These are phyloP conservation scores for Ariolimax columbianus DNA, from an alignment of 2,888 invertebrate genomes.

Conservation along the genomic window DNA sequence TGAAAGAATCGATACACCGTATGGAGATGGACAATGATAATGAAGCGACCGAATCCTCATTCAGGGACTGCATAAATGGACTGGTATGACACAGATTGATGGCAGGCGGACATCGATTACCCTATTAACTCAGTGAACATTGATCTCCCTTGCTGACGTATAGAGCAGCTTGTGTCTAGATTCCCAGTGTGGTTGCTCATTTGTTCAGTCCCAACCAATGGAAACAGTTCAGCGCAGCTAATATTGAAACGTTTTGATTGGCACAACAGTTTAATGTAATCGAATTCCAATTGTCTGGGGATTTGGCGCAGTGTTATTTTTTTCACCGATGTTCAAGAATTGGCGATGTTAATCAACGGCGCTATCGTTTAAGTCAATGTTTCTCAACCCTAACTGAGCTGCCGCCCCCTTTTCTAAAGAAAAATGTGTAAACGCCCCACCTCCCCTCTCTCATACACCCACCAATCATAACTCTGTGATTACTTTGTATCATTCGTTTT, in stretches of 20 bases:
- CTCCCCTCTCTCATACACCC: no score
- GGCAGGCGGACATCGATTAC: background rate
- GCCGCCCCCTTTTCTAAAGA: no score
- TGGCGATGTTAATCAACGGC: no score
- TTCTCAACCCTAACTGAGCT: no score
- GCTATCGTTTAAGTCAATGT: no score
- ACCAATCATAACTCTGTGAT: no score
- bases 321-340: no score
- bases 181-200: background rate
- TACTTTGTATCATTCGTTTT: no score
- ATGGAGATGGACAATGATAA: background rate
- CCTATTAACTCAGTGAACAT: background rate
- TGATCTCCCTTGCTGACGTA: background rate
- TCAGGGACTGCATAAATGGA: background rate
- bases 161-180: background rate
- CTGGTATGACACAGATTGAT: background rate
- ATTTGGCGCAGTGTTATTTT: no score
- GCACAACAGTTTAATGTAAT: no score
- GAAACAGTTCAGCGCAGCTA: background rate
- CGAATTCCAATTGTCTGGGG: no score
- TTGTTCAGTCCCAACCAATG: background rate
- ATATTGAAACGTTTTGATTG: background rate
- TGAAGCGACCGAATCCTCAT: background rate
- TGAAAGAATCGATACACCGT: background rate
- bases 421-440: no score